Evolutionary conservation across 2,113 vertebrate species (phyloP).

Genomic region (Neodon shergylaensis): DNA sequence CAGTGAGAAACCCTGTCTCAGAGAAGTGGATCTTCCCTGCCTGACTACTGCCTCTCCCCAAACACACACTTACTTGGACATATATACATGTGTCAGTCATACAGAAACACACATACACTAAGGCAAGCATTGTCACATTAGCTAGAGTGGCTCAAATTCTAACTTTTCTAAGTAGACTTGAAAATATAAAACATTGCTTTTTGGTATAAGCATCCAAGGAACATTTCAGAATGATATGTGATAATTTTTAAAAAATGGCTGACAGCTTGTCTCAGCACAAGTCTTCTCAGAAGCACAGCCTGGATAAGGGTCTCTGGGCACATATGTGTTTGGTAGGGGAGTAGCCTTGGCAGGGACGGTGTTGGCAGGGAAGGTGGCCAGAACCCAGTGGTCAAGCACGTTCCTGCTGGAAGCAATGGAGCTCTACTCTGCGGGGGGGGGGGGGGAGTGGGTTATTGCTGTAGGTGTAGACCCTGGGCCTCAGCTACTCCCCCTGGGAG

Average conservation of each 20-base stretch:
- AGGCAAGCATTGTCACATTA: background rate
- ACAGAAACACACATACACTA: background rate
- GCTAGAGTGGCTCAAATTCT: background rate
- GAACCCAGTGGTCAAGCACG: background rate
- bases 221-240: background rate
- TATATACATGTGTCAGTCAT: background rate
- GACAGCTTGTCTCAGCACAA: background rate
- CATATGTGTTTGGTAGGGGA: background rate
- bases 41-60: no score
- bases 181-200: slow-evolving; percentile 18
- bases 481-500: background rate
- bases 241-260: background rate
- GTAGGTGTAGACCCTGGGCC: background rate
- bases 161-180: slow-evolving; percentile 43
- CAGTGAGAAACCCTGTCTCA: background rate
- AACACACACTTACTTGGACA: background rate
- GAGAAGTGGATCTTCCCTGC: background rate
- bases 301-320: background rate
- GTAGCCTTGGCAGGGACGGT: background rate
- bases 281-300: background rate
- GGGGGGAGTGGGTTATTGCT: background rate
- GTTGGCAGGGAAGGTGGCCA: background rate
- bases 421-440: background rate
- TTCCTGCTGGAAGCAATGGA: background rate
- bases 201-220: background rate